Conservation (phyloP, 2,113 vertebrate genomes). For the Podilymbus podiceps region DNA sequence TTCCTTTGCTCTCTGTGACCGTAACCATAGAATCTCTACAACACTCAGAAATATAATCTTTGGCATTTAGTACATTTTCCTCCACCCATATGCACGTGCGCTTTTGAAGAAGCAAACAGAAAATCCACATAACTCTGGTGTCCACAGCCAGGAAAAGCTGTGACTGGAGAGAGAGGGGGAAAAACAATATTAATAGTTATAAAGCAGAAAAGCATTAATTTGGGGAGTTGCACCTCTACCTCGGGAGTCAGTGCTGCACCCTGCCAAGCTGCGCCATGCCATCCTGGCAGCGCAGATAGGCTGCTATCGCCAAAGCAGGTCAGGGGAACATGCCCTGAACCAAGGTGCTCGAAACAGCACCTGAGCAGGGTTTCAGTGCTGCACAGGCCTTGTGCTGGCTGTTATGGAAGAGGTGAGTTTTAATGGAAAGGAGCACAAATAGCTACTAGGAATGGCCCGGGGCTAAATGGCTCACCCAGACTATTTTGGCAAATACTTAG, state of each 20-base stretch:
- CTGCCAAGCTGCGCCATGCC: background rate
- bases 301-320: background rate
- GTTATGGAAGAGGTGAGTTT: background rate
- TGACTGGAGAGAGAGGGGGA: background rate
- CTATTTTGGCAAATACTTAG: constrained; percentile 45
- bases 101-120: constrained; percentile 43
- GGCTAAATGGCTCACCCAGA: constrained; percentile 14
- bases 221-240: background rate
- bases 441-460: background rate
- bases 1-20: constrained; percentile 33
- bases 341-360: background rate
- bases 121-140: background rate
- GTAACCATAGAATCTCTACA: constrained; percentile 56
- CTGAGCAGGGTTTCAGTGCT: rapidly evolving
- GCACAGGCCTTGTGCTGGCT: background rate
- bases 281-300: background rate
- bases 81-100: constrained; percentile 21
- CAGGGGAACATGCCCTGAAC: background rate
- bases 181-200: background rate
- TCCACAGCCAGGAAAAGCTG: constrained; percentile 16
- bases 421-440: constrained; percentile 6
- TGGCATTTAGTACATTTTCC: constrained; percentile 36
- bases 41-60: constrained; percentile 59
- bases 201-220: background rate
- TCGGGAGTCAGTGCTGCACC: background rate